Percentiles rank a stretch among this genome's conserved stretches.
Evolutionary conservation across 2,888 invertebrate species (phyloP).

Genomic region (Cecidostiba fungosa): DNA sequence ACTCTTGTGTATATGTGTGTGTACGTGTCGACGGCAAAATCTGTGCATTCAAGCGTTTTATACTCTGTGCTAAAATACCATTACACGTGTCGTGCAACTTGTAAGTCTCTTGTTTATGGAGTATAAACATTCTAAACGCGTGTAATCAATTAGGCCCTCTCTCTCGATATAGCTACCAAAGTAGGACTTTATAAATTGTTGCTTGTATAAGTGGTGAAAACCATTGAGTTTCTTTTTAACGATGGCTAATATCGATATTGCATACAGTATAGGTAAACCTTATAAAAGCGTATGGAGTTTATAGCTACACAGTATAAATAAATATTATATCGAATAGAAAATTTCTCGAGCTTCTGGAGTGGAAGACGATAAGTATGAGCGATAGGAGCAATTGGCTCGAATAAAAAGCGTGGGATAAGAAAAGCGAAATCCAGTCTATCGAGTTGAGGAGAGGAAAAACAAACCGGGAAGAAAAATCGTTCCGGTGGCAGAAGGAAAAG

Average conservation of each 20-base stretch:
- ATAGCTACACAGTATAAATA: neutral
- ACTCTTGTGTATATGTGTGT: neutral
- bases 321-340: neutral
- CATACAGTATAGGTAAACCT: neutral
- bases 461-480: constrained; percentile 22
- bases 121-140: neutral
- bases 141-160: constrained; percentile 2
- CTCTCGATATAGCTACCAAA: neutral
- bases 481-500: constrained; percentile 29
- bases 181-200: neutral
- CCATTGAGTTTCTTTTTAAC: neutral
- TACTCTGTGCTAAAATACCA: neutral
- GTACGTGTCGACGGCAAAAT: too few relatives aligned
- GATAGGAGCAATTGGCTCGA: constrained; percentile 8
- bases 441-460: constrained; percentile 13
- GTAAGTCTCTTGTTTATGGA: neutral
- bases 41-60: neutral
- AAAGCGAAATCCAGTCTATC: constrained; percentile 54
- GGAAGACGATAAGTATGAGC: constrained; percentile 6
- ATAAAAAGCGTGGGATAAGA: constrained; percentile 46
- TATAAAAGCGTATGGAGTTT: neutral
- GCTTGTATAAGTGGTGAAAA: neutral
- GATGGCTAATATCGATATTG: neutral
- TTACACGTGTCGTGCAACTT: neutral
- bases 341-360: neutral